Evolutionary conservation across 1,140 invertebrate species (phyloP), one percentile per base, ranked within the genome.

Genomic region (Scaptomyza graminum): DNA sequence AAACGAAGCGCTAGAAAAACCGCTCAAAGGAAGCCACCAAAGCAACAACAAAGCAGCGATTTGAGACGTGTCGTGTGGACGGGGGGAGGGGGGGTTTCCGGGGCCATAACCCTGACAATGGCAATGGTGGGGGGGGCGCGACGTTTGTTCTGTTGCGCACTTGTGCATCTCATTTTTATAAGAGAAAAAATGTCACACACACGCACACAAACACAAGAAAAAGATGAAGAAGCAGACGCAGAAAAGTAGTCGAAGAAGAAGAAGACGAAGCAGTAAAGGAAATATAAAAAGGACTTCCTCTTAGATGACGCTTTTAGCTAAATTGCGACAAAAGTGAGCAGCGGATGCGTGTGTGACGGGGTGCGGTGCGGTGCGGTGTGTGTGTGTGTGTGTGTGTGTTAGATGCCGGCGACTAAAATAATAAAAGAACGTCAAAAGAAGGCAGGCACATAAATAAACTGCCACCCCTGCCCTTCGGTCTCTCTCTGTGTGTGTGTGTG

Each of bases 291-390:
- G 66, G 82, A 87, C 82, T 87, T 87, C 82, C 82, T 87, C 79
- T 88, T 81, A 85, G 82, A 82, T 75, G 79, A 87, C 83, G 82
- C 82, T 87, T 88, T 87, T 87, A 87, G 82, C 82, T 88, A 87
- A 87, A 87, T 87, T 87, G 83, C 82, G 82, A 88, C 83, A 87
- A 88, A 85, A 85, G 85, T 87, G 82, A 83, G 75, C 79, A 82
- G 46, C 79, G 44, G 71, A 68, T 69, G 71, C 51, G 64, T 43
- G 41, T 43, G 41, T 18, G 25, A 25, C 37, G 7, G 28, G 12
- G 13, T 5, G 8, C 16, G 43, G 25, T 11, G 15, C 47, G 34
- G 43, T 6, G 9, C 22, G 9, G 54, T 1, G 18, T 9, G 13
- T 12, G 28, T 22, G 43, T 22, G 4, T 5, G 62, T 13, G 3